Percentiles rank a stretch among this genome's conserved stretches.
Evolutionary conservation across 2,113 vertebrate species (phyloP).

Genomic region (Pan paniscus): DNA sequence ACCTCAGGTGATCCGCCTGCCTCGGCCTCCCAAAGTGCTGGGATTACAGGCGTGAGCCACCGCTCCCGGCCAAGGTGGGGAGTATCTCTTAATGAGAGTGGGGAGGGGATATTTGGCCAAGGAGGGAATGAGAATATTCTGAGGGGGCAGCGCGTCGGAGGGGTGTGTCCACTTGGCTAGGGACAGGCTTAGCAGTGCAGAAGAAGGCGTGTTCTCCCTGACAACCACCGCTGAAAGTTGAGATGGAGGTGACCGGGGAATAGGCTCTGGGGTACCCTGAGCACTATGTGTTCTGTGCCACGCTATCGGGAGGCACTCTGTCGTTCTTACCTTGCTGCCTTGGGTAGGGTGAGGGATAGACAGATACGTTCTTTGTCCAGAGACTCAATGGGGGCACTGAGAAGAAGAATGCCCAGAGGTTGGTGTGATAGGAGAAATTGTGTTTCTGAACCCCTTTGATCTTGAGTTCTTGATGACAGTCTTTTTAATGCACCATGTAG

Average conservation of each 20-base stretch:
- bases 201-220: conserved; percentile 18
- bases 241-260: not conserved
- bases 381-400: not conserved
- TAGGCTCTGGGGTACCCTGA: not conserved
- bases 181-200: not conserved
- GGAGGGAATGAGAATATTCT: not conserved
- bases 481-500: not conserved
- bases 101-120: not conserved
- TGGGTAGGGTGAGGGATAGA: not conserved
- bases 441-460: not conserved
- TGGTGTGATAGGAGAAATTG: not conserved
- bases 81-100: not conserved
- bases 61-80: too few species aligned
- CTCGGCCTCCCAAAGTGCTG: too few species aligned
- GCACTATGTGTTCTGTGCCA: not conserved
- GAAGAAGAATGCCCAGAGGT: conserved; percentile 4
- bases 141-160: conserved; percentile 21
- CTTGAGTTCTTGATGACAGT: conserved; percentile 1
- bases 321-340: not conserved
- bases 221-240: conserved; percentile 40
- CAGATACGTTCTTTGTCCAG: conserved; percentile 42
- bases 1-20: too few species aligned
- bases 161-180: conserved; percentile 56
- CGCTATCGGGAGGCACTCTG: not conserved
- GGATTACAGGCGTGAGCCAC: too few species aligned